Base-by-base conservation (phyloP, 2,797 vertebrate species). In the Hypotaenidia philippensis region DNA sequence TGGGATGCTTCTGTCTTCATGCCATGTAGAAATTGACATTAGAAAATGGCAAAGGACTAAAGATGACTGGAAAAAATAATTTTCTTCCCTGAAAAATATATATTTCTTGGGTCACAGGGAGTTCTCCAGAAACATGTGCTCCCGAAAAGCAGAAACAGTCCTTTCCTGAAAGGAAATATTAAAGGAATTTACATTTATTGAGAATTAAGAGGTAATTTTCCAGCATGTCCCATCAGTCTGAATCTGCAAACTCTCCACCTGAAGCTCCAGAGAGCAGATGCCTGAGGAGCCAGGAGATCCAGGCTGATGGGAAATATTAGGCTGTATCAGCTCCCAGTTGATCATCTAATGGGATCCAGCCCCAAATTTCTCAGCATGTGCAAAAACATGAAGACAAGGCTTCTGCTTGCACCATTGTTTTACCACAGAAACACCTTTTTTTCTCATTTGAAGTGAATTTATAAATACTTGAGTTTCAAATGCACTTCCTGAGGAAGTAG, bases 401-500 rank as follows among this genome's bases (percentile, higher is more conserved):
- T 21, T 77, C 49, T 69, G 19, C 19, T 70, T 59, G 31, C 10
- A 31, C 13, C n/a, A 36, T 41, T 82, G 60, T 66, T 92, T 90
- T 60, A 63, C 34, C 49, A 55, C 19, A 32, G 53, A 65, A 86
- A 68, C 68, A 50, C 13, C 2, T 84, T 90, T 95, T 91, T 82
- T 93, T 64, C 78, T 49, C 77, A 87, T 93, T 76, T 74, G 44
- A 95, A 76, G 49, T 38, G 27, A 66, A 26, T 15, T 59, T 76
- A 72, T 8, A 68, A 80, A 26, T 45, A 32, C 0, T 0, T 79
- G 41, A 27, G 9, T 32, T 87, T 64, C 32, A 64, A 83, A 83
- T 64, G 44, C 15, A 61, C 49, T 89, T 94, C 68, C 90, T 90
- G 86, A 89, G 79, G 81, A 94, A 93, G 32, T 7, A 72, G 6